Conservation (phyloP, 2,113 vertebrate genomes). For the Seriola aureovittata region DNA sequence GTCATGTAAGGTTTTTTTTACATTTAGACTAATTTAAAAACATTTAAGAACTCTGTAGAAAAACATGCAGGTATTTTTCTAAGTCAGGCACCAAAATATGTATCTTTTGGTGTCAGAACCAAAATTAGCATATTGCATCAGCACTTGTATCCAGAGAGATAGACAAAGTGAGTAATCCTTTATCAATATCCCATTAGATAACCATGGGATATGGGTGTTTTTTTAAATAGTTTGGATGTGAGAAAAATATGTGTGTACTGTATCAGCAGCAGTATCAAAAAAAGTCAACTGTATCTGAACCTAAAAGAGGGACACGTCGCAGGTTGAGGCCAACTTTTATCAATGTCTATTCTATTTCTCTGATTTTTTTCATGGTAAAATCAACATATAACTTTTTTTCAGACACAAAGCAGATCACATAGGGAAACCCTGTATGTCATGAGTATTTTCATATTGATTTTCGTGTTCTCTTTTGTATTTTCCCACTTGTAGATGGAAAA, state of each 20-base stretch:
- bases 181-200: background rate
- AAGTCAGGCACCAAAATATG: background rate
- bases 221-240: no score
- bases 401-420: background rate
- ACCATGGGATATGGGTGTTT: background rate
- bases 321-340: background rate
- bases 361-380: background rate
- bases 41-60: background rate
- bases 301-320: background rate
- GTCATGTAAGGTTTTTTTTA: background rate
- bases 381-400: background rate
- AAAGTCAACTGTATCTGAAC: background rate
- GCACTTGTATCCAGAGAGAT: background rate
- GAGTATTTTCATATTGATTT: slow-evolving; percentile 37
- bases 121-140: background rate
- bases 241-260: background rate
- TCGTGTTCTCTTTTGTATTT: slow-evolving; percentile 43
- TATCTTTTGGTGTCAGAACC: background rate
- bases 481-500: slow-evolving; percentile 43
- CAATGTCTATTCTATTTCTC: background rate
- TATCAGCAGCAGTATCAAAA: background rate
- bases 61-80: background rate
- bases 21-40: no score
- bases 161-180: background rate
- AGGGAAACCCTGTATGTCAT: background rate